Conservation (phyloP, 1,140 invertebrate genomes). For the Melanaphis sacchari region DNA sequence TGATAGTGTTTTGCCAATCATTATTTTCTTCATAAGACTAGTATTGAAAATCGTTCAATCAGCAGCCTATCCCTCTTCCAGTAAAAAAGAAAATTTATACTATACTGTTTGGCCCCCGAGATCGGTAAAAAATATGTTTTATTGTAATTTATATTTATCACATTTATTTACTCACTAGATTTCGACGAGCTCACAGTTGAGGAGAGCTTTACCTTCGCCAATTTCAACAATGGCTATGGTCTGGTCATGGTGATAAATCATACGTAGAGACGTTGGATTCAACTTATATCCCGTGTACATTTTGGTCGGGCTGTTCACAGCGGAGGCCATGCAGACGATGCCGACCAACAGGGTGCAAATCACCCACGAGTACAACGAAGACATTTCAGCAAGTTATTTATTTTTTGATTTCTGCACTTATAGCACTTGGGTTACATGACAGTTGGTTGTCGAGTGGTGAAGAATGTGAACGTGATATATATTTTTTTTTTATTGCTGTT, state of each 20-base stretch:
- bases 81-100: too few species aligned
- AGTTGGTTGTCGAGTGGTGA: background rate
- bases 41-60: background rate
- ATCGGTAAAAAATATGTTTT: background rate
- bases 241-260: constrained; percentile 81
- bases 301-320: constrained; percentile 61
- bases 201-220: constrained; percentile 69
- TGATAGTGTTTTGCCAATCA: too few species aligned
- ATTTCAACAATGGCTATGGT: constrained; percentile 81
- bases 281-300: constrained; percentile 70
- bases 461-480: background rate
- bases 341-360: background rate
- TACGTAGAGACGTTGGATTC: constrained; percentile 70
- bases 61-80: background rate
- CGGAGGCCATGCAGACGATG: background rate
- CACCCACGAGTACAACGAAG: background rate
- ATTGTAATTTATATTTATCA: background rate
- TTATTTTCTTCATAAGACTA: background rate
- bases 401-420: background rate
- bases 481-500: background rate
- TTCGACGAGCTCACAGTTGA: constrained; percentile 83
- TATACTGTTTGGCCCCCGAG: too few species aligned
- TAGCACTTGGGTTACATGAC: background rate
- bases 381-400: background rate
- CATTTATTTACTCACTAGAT: constrained; percentile 76